A percentile compares a stretch with the other conserved stretches of the same genome.
Evolutionary conservation across 2,113 vertebrate species (phyloP).

Genomic region (Caretta caretta): DNA sequence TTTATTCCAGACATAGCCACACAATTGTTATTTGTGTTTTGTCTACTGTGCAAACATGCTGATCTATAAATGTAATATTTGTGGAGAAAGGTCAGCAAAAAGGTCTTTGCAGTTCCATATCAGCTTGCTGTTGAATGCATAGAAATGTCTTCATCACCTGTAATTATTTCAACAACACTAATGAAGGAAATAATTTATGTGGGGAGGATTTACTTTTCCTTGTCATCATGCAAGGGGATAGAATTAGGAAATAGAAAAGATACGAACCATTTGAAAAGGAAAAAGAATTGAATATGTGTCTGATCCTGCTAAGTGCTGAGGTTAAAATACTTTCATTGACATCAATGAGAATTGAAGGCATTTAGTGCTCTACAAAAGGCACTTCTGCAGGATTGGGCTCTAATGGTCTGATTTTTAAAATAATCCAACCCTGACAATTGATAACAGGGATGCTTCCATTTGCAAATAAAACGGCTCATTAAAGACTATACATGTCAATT

Average conservation of each 20-base stretch:
- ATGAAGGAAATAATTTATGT: neutral
- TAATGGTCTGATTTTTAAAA: neutral
- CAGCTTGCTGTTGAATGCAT: neutral
- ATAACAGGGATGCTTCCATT: neutral
- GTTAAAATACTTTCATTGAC: neutral
- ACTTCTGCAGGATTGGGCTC: neutral
- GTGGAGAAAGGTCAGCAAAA: slow-evolving; percentile 24
- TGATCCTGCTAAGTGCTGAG: neutral
- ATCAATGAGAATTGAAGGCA: neutral
- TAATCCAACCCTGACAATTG: neutral
- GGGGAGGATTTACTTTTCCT: neutral
- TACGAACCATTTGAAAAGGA: neutral
- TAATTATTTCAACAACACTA: neutral
- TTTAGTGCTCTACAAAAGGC: neutral
- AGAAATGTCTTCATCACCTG: slow-evolving; percentile 24
- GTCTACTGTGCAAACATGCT: slow-evolving; percentile 13
- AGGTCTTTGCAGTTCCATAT: neutral
- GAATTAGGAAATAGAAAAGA: slow-evolving; percentile 2
- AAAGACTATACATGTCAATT: neutral
- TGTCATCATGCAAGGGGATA: neutral
- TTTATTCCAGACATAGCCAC: neutral
- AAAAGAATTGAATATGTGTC: neutral
- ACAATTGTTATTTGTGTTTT: slow-evolving; percentile 32
- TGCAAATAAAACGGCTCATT: neutral
- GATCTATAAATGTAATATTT: slow-evolving; percentile 4